Conservation (phyloP, 2,797 vertebrate species). For the Heliangelus exortis region DNA sequence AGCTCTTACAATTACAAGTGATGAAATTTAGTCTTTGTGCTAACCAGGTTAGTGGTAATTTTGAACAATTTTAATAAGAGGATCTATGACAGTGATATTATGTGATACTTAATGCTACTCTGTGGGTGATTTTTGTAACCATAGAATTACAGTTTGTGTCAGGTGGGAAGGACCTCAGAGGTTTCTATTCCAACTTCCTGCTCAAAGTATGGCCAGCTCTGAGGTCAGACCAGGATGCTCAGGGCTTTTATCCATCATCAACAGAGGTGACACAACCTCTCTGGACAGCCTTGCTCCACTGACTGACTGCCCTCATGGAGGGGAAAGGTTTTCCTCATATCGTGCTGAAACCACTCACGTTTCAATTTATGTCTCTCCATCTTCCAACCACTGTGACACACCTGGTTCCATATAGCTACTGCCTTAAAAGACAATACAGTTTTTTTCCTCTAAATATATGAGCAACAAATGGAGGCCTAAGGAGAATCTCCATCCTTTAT, state of each 20-base stretch:
- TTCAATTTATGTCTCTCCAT: neutral
- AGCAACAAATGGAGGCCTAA: no score
- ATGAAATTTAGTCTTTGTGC: slow-evolving; percentile 8
- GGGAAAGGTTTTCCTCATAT: neutral
- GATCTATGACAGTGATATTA: neutral
- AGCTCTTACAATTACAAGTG: neutral
- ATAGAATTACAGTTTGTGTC: neutral
- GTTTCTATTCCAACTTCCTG: neutral
- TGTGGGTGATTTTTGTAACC: neutral
- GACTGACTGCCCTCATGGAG: neutral
- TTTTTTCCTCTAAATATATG: neutral
- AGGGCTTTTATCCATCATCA: neutral
- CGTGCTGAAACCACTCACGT: neutral
- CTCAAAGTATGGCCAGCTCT: neutral
- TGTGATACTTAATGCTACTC: neutral
- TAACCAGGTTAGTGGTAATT: slow-evolving; percentile 1
- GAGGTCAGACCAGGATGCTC: neutral
- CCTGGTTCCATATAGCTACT: neutral
- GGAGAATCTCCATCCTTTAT: no score
- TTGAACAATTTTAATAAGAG: neutral
- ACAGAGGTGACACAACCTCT: neutral
- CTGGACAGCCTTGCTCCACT: neutral
- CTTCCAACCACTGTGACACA: neutral
- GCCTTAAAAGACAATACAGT: neutral
- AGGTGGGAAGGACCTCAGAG: neutral